Evolutionary conservation across 2,113 vertebrate genomes (phyloP), one percentile per base, ranked within the genome.

Genomic region (Dolichallabes microphthalmus): DNA sequence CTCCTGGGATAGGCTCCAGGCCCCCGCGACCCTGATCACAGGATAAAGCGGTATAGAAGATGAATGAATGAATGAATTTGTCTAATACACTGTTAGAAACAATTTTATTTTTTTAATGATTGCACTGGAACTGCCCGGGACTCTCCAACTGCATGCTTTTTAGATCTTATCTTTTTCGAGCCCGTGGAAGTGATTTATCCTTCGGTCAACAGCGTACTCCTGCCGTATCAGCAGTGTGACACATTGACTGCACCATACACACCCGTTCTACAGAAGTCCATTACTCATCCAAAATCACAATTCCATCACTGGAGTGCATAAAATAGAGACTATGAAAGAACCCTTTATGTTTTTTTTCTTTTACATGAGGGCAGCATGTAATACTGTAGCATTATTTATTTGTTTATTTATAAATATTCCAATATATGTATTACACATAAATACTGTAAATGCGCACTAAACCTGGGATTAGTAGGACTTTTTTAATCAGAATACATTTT

Each of bases 231-330:
- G 66, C 84, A 94, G 90, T 91, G 93, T 39, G 89, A 87, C 0
- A 86, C 88, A 82, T 60, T 80, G 53, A 75, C 86, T 88, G 85
- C 55, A 64, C 83, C 86, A 74, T 75, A 82, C 58, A 82, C 58
- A 27, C 63, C 76, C 77, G 50, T 79, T 30, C 80, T 80, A 75
- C 87, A 82, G 71, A 52, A 84, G 87, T 90, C 88, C 84, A 90
- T 93, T 92, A 90, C 90, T 92, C 90, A 89, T 88, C 66, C 82
- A 87, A 91, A 93, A 93, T 91, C 91, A 90, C 83, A 88, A 90
- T 89, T 89, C 91, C 81, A 80, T 87, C 71, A 90, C 87, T 71
- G 74, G 80, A 73, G 63, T 87, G 81, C 30, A 53, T 63, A 87
- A 91, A 57, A 76, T 87, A 86, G 81, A 74, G 13, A 1, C 35